Evolutionary conservation across 2,113 vertebrate species (phyloP).

Genomic region (Hydropotes inermis): DNA sequence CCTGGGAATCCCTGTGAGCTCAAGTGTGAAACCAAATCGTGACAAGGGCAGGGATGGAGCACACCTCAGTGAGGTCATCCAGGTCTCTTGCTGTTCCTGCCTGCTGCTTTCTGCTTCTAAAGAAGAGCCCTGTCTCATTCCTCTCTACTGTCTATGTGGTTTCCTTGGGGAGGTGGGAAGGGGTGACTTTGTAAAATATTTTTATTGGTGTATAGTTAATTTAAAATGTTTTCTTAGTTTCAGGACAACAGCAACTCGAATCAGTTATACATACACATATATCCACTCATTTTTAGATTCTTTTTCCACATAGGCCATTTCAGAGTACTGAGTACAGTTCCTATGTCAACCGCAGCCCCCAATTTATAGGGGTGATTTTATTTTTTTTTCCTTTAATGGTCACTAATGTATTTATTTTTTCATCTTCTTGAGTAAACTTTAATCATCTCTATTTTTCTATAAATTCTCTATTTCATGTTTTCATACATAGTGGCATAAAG

Average conservation of each 20-base stretch:
- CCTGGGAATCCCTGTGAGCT: not conserved
- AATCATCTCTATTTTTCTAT: not conserved
- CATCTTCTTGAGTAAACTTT: not conserved
- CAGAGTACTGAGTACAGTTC: not conserved
- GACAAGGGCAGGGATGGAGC: not conserved
- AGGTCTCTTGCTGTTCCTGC: not conserved
- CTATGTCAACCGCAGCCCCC: not conserved
- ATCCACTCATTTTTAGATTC: not conserved
- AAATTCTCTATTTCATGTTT: not conserved
- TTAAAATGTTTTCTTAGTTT: not conserved
- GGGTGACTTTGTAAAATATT: not conserved
- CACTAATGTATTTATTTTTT: not conserved
- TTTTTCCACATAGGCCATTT: not conserved
- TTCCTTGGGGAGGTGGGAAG: not conserved
- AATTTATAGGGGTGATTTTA: not conserved
- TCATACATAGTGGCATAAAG: not conserved
- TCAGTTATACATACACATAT: not conserved
- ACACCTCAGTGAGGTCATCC: not conserved
- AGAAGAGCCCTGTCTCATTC: not conserved
- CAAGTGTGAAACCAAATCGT: not conserved
- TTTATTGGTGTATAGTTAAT: not conserved
- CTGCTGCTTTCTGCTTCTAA: not conserved
- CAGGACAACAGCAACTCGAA: accelerated
- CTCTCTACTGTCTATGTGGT: accelerated
- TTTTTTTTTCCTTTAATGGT: not conserved